phyloP scores from a whole-genome alignment of 2,797 vertebrate genomes.

The Propithecus deckenii region DNA sequence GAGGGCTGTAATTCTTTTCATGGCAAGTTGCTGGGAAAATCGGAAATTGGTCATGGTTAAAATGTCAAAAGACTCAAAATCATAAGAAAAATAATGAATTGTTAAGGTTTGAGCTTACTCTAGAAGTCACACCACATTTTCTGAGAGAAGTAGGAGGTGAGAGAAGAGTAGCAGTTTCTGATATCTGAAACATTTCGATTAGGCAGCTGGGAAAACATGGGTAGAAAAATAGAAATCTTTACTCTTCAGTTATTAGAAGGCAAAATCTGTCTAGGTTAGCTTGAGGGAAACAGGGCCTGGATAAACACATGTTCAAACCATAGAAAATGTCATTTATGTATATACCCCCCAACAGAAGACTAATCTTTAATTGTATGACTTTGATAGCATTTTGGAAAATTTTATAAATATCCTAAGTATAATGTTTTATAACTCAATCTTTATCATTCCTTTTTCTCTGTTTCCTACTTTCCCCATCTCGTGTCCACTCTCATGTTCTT shows the following conservation, averaged over 20 bases:
- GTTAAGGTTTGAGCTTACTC: constrained; percentile 61
- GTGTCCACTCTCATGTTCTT: neutral
- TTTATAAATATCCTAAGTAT: neutral
- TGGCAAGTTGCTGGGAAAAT: constrained; percentile 68
- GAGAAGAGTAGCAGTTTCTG: constrained; percentile 38
- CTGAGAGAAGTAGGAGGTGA: neutral
- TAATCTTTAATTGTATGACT: neutral
- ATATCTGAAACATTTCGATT: constrained; percentile 58
- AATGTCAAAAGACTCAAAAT: constrained; percentile 72
- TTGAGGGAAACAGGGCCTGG: neutral
- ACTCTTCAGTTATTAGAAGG: constrained; percentile 2
- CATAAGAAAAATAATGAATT: constrained; percentile 74
- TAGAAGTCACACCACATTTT: constrained; percentile 56
- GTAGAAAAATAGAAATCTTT: constrained; percentile 25
- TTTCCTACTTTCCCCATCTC: neutral
- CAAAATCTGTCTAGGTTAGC: neutral
- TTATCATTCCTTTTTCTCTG: neutral
- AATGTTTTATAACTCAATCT: neutral
- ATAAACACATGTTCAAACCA: neutral
- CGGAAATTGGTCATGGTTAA: constrained; percentile 75
- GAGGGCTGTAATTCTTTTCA: constrained; percentile 73
- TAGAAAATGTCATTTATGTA: neutral
- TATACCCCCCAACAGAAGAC: neutral
- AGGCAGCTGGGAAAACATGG: constrained; percentile 6
- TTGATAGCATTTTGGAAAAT: neutral